These are phyloP conservation scores for Lemur catta DNA, from an alignment of 2,797 vertebrate genomes.

Conservation along the genomic window DNA sequence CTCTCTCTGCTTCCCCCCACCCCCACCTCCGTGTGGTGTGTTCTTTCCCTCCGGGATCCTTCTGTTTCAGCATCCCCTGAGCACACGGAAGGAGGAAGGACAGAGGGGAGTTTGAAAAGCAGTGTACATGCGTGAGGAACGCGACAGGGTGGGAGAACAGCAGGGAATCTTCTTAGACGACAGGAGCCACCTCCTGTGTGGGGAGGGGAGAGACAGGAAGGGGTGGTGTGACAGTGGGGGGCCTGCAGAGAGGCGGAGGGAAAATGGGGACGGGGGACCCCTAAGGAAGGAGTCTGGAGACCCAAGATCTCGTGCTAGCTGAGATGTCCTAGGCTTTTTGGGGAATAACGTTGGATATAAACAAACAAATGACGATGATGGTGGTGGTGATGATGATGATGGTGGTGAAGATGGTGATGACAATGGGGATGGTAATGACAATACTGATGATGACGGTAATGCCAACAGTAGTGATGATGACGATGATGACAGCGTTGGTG, in stretches of 20 bases:
- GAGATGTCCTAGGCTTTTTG: too few relatives aligned
- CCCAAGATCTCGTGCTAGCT: neutral
- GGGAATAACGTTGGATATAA: neutral
- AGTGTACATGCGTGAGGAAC: rapidly evolving
- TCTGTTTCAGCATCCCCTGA: neutral
- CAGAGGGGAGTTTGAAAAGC: neutral
- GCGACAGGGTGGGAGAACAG: neutral
- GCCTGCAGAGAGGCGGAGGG: neutral
- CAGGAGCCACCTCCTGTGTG: neutral
- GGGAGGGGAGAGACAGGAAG: neutral
- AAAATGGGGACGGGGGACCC: neutral
- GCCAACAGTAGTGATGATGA: rapidly evolving
- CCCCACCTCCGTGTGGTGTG: rapidly evolving
- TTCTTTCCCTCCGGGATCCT: neutral
- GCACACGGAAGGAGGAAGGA: neutral
- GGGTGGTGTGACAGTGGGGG: neutral
- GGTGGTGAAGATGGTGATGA: rapidly evolving
- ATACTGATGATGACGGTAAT: rapidly evolving
- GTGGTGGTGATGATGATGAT: rapidly evolving
- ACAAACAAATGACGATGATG: neutral
- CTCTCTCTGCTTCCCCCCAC: neutral
- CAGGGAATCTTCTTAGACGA: neutral
- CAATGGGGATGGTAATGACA: rapidly evolving
- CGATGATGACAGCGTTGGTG: neutral
- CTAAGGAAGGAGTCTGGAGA: neutral